Base-by-base conservation (phyloP, 1,140 invertebrate genomes). In the Euborellia annulipes region DNA sequence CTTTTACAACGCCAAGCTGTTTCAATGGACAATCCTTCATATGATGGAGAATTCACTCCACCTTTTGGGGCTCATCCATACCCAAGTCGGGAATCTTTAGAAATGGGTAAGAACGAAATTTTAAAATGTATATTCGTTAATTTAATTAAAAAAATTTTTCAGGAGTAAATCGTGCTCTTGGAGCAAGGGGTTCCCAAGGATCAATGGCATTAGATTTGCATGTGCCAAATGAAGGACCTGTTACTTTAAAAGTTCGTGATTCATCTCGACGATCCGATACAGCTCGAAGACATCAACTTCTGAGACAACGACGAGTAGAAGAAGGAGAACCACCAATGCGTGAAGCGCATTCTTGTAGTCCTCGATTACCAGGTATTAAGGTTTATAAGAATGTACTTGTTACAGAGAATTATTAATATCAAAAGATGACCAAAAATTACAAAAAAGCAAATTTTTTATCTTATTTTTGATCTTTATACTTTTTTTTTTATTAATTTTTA, bases 171-270 rank as follows among this genome's bases (percentile, higher is more conserved):
- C 4, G 16, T 6, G 16, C 19, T 6, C 9, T 17, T 4, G 37
- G 16, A 20, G 19, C 37, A 39, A 39, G 64, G 52, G 75, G 67
- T 32, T 79, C 70, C 49, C 78, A 76, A 61, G 75, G 66, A 18
- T 79, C 80, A 1, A 74, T 83, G 69, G 77, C 77, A 3, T 66
- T 84, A 65, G 79, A 84, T 57, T 56, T 82, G 36, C 78, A 82
- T 56, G 66, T 76, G 18, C 69, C 70, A 13, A 68, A 69, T 46
- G 72, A 68, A 57, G 76, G 68, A 59, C 75, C 73, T 7, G 73
- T 82, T 11, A 82, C 79, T 3, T 59, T 82, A 34, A 72, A 70
- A 41, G 70, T 82, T 22, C 68, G 73, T 45, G 78, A 83, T 60
- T 55, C 62, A 27, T 64, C 62, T 11, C 61, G 58, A 37, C 57